Conservation (phyloP, 2,797 vertebrate species). For the Scolopax bukidnonensis region DNA sequence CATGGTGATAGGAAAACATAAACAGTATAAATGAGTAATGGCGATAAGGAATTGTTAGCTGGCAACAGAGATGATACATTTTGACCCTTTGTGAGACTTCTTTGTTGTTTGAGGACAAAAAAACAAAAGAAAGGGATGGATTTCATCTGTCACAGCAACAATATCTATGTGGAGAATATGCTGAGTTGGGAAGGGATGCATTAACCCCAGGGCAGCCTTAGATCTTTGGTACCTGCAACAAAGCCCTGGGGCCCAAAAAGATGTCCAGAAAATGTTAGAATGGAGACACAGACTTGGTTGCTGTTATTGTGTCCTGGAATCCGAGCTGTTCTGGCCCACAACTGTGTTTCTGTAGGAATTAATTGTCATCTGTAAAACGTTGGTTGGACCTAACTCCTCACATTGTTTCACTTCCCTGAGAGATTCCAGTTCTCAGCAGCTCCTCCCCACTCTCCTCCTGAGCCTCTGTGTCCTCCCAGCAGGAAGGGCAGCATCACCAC, state of each 20-base stretch:
- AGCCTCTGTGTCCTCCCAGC: not conserved
- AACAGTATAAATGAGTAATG: conserved; percentile 62
- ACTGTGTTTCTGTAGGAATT: not conserved
- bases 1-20: conserved; percentile 52
- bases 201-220: not conserved
- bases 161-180: not conserved
- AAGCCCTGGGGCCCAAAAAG: not conserved
- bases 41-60: conserved; percentile 59
- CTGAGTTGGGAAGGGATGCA: not conserved
- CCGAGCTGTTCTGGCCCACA: not conserved
- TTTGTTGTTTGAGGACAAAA: conserved; percentile 4
- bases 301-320: not conserved
- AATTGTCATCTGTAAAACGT: not conserved
- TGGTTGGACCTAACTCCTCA: not conserved
- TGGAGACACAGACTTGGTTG: not conserved
- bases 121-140: not conserved
- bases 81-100: conserved; percentile 39
- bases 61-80: conserved; percentile 39
- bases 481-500: not conserved
- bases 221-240: not conserved
- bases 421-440: not conserved
- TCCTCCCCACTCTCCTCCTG: not conserved
- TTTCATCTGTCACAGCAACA: conserved; percentile 10
- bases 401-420: not conserved
- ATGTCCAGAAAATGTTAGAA: not conserved